Evolutionary conservation across 64 coral and sea anemone genomes (phyloP).

Genomic region (Pachyseris speciosa): DNA sequence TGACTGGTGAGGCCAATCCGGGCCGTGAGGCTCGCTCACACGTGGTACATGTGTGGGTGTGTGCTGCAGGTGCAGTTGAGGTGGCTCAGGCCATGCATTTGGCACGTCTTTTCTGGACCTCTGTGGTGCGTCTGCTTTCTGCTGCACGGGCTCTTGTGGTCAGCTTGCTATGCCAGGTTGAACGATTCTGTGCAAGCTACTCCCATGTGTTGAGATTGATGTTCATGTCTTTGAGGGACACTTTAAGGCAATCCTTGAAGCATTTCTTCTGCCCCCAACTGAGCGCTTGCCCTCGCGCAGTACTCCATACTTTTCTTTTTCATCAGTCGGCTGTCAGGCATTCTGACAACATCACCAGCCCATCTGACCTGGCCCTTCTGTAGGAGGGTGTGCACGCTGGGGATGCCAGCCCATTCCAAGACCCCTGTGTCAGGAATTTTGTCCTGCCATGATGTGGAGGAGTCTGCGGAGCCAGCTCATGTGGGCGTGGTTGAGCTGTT

Average conservation of each 20-base stretch:
- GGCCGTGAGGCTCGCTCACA: not conserved
- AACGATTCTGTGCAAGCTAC: not conserved
- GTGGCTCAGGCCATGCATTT: not conserved
- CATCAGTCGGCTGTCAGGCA: not conserved
- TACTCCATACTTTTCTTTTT: not conserved
- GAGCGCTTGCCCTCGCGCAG: not conserved
- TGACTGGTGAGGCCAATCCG: not conserved
- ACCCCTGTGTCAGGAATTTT: not conserved
- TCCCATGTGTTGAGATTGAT: not conserved
- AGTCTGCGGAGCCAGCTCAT: slow-evolving; percentile 6
- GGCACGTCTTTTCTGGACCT: not conserved
- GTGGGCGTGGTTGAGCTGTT: not conserved
- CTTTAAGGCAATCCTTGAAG: slow-evolving; percentile 14
- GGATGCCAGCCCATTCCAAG: not conserved
- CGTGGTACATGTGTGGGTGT: not conserved
- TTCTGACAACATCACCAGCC: not conserved
- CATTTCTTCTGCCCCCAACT: slow-evolving; percentile 21
- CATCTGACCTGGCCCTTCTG: not conserved
- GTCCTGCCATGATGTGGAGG: slow-evolving; percentile 9
- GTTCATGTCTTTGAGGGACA: not conserved
- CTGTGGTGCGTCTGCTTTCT: too few species aligned
- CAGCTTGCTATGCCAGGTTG: not conserved
- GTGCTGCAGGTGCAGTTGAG: not conserved
- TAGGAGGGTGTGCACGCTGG: not conserved
- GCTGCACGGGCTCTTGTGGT: too few species aligned